Percentiles rank a stretch among this genome's conserved stretches.
Evolutionary conservation across 2,797 vertebrate species (phyloP).

Genomic region (Typhlichthys subterraneus): DNA sequence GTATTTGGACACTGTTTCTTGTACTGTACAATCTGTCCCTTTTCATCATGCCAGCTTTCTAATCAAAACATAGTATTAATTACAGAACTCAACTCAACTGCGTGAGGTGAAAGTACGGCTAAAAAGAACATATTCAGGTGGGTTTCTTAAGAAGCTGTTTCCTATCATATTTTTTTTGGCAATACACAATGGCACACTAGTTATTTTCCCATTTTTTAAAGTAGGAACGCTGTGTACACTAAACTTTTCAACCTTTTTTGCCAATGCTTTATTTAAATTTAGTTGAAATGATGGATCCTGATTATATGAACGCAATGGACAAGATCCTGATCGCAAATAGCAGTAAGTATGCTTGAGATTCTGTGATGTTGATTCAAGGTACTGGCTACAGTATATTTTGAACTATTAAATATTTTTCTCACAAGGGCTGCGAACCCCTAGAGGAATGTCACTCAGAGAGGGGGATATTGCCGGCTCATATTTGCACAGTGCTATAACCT

Average conservation of each 20-base stretch:
- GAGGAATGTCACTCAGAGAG: constrained; percentile 70
- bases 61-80: constrained; percentile 2
- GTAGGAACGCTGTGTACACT: too few relatives aligned
- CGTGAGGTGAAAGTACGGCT: constrained; percentile 62
- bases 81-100: constrained; percentile 69
- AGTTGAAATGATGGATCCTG: constrained; percentile 65
- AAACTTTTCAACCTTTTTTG: neutral
- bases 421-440: constrained; percentile 51
- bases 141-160: constrained; percentile 2
- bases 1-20: constrained; percentile 24
- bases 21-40: neutral
- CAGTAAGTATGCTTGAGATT: constrained; percentile 57
- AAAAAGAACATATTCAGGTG: constrained; percentile 75
- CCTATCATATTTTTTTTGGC: neutral
- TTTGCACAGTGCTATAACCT: constrained; percentile 78
- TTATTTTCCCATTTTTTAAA: too few relatives aligned
- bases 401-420: constrained; percentile 5
- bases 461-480: constrained; percentile 80
- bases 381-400: neutral
- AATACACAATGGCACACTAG: too few relatives aligned
- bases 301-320: constrained; percentile 78
- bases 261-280: constrained; percentile 1
- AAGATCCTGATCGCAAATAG: constrained; percentile 74
- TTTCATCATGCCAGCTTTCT: neutral
- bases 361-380: neutral